Evolutionary conservation across 2,888 invertebrate species (phyloP).

Genomic region (Spialia ferax): DNA sequence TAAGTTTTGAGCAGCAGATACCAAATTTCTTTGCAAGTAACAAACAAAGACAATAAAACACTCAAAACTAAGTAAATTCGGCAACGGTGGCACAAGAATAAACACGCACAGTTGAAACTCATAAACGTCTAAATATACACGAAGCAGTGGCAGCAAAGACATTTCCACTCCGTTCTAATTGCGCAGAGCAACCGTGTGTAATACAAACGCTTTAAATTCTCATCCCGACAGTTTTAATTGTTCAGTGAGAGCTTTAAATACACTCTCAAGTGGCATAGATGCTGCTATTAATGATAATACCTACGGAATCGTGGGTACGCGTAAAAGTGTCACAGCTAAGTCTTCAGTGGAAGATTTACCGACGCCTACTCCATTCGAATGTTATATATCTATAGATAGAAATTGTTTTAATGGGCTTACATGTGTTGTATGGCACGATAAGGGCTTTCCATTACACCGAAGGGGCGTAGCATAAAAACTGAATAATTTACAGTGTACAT

Average conservation of each 20-base stretch:
- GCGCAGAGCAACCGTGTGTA: slow-evolving; percentile 54
- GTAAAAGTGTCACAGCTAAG: slow-evolving; percentile 57
- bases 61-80: slow-evolving; percentile 46
- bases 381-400: slow-evolving; percentile 43
- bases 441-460: slow-evolving; percentile 36
- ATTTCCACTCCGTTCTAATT: slow-evolving; percentile 55
- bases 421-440: slow-evolving; percentile 46
- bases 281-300: slow-evolving; percentile 72
- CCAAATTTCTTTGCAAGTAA: slow-evolving; percentile 13
- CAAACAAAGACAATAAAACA: slow-evolving; percentile 35
- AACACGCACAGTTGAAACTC: slow-evolving; percentile 50
- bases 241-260: slow-evolving; percentile 66
- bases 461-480: slow-evolving; percentile 40
- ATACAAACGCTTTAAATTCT: slow-evolving; percentile 59
- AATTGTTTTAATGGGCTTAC: slow-evolving; percentile 51
- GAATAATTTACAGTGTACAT: slow-evolving; percentile 36
- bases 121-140: slow-evolving; percentile 58
- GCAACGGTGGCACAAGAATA: slow-evolving; percentile 44
- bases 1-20: slow-evolving; percentile 1
- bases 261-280: slow-evolving; percentile 64
- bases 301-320: slow-evolving; percentile 50
- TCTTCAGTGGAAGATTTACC: slow-evolving; percentile 56
- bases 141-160: slow-evolving; percentile 49
- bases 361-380: slow-evolving; percentile 45
- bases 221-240: slow-evolving; percentile 67